phyloP scores from a whole-genome alignment of 2,797 vertebrate species.

The Bradypodion ventrale region DNA sequence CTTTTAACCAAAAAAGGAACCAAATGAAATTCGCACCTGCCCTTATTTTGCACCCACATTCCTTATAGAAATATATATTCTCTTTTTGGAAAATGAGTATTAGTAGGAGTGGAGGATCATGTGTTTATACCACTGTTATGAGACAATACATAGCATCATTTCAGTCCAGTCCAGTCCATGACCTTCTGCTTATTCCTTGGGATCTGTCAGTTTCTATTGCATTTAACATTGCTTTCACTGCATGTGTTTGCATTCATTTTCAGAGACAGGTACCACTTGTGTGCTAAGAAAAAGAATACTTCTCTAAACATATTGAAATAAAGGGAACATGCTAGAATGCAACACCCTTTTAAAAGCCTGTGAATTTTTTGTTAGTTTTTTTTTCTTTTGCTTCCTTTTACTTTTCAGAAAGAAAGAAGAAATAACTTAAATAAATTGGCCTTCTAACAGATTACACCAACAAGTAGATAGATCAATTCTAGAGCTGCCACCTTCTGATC shows the following conservation, averaged over 20 bases:
- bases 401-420: slow-evolving; percentile 25
- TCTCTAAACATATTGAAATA: slow-evolving; percentile 46
- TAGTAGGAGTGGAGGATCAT: not conserved
- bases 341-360: slow-evolving; percentile 18
- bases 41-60: too few relatives aligned
- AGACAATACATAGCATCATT: not conserved
- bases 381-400: not conserved
- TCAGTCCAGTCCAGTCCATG: not conserved
- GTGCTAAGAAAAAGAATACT: slow-evolving; percentile 42
- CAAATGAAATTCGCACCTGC: not conserved
- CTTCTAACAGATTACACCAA: slow-evolving; percentile 58
- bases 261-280: slow-evolving; percentile 46
- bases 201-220: slow-evolving; percentile 57
- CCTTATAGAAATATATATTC: not conserved
- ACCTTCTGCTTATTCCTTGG: slow-evolving; percentile 37
- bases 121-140: not conserved
- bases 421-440: slow-evolving; percentile 47
- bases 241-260: slow-evolving; percentile 67
- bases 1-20: not conserved
- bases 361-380: slow-evolving; percentile 3
- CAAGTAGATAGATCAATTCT: slow-evolving; percentile 49
- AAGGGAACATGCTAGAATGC: slow-evolving; percentile 50
- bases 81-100: too few relatives aligned
- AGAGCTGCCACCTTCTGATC: slow-evolving; percentile 39
- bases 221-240: slow-evolving; percentile 53